A percentile compares a stretch with the other conserved stretches of the same genome.
Conservation (phyloP, 2,113 vertebrate species). For the Calonectris borealis region DNA sequence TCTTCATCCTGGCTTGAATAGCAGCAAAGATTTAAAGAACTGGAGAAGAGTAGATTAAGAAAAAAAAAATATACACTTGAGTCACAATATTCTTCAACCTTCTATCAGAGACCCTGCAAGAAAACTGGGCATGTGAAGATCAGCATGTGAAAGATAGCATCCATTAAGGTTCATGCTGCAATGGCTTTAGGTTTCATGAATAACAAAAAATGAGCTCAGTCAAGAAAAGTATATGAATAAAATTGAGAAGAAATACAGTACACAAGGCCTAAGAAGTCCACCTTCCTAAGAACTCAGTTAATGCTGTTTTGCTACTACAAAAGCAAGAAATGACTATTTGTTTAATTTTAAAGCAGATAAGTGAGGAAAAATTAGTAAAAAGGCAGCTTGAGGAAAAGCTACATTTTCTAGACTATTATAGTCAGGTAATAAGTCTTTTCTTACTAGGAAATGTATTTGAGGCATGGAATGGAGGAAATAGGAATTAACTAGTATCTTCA, state of each 20-base stretch:
- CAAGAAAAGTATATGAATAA: slow-evolving; percentile 25
- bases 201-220: slow-evolving; percentile 44
- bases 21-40: slow-evolving; percentile 18
- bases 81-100: slow-evolving; percentile 32
- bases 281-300: neutral
- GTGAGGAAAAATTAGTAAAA: neutral
- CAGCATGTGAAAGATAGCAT: slow-evolving; percentile 36
- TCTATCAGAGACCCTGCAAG: neutral
- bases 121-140: slow-evolving; percentile 35
- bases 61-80: slow-evolving; percentile 37
- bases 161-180: slow-evolving; percentile 44
- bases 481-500: neutral
- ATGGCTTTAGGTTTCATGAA: slow-evolving; percentile 41
- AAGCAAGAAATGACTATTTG: neutral
- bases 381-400: neutral
- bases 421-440: neutral
- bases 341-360: neutral
- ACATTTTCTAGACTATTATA: neutral
- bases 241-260: neutral
- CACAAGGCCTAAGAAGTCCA: neutral
- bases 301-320: neutral
- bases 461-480: neutral
- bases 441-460: neutral
- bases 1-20: neutral
- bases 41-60: slow-evolving; percentile 9